phyloP scores from a whole-genome alignment of 2,113 vertebrate species.

The Erinaceus europaeus region DNA sequence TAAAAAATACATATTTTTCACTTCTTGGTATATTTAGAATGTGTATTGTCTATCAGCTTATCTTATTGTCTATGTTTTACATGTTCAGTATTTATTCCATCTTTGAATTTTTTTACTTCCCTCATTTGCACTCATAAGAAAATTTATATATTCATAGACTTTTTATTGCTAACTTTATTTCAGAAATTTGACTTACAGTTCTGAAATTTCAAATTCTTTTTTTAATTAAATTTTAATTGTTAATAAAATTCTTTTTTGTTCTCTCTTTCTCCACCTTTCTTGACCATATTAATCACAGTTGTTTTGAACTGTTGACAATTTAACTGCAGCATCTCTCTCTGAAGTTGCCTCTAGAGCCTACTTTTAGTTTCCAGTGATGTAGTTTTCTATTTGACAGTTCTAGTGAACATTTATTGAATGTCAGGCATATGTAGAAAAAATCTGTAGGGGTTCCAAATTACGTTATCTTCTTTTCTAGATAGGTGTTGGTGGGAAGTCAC shows the following conservation, averaged over 20 bases:
- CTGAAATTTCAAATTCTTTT: neutral
- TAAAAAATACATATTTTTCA: neutral
- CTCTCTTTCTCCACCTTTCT: neutral
- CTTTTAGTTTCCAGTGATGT: neutral
- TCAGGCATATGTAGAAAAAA: neutral
- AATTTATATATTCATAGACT: conserved; percentile 26
- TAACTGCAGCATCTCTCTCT: neutral
- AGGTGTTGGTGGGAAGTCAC: neutral
- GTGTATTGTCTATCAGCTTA: neutral
- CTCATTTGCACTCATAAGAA: neutral
- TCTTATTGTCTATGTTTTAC: neutral
- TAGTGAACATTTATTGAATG: neutral
- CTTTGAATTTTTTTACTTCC: neutral
- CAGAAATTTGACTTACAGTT: conserved; percentile 2
- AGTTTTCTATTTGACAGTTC: neutral
- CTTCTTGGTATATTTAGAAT: conserved; percentile 10
- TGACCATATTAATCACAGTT: neutral
- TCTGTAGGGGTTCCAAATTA: no score
- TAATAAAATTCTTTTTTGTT: neutral
- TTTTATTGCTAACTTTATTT: neutral
- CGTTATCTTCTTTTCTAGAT: neutral
- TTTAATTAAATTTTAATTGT: neutral
- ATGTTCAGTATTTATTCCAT: neutral
- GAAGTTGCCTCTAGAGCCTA: neutral
- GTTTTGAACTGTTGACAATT: neutral